Base-by-base conservation (phyloP, 2,888 invertebrate species). In the Cephus pulcher region DNA sequence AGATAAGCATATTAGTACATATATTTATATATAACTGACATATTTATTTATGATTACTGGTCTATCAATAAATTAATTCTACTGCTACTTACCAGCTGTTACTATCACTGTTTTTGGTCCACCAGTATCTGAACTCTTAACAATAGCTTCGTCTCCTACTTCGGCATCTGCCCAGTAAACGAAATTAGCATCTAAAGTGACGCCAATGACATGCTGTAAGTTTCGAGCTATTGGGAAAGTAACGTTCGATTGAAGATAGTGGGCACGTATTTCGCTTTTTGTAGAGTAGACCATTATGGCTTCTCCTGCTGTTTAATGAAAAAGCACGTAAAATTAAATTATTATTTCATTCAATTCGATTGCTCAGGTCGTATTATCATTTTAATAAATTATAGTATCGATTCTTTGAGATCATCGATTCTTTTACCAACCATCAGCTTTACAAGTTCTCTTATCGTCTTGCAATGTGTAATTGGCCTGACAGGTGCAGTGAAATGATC, bases 81-180 rank as follows among this genome's bases (percentile, higher is more conserved):
- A 73, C 23, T 40, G 4, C 40, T 23, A 56, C 73, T 82, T 82
- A 92, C 93, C 93, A 77, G 91, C 86, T 33, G 88, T 88, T 3
- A 92, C 88, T 75, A 93, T 89, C 81, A 94, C 93, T 91, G 95
- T 94, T 80, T 93, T 93, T 3, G 93, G 88, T 0, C 93, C 91
- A 15, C 96, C 95, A 85, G 95, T 94, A 1, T 94, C 92, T 15
- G 92, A 91, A 0, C 95, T 94, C 80, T 94, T 93, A 70, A 95
- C 93, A 82, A 97, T 96, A 12, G 95, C 94, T 89, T 96, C 96
- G n/a, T 94, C 94, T 3, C 95, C 95, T 6, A 94, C 90, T 2
- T 94, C 93, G 1, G 95, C 94, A 85, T 96, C 95, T 6, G 96
- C 95, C 97, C 97, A 97, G 89, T 96, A 97, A 37, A 97, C 90